Conservation (phyloP, 2,888 invertebrate genomes). For the Ornithoptera priamus region DNA sequence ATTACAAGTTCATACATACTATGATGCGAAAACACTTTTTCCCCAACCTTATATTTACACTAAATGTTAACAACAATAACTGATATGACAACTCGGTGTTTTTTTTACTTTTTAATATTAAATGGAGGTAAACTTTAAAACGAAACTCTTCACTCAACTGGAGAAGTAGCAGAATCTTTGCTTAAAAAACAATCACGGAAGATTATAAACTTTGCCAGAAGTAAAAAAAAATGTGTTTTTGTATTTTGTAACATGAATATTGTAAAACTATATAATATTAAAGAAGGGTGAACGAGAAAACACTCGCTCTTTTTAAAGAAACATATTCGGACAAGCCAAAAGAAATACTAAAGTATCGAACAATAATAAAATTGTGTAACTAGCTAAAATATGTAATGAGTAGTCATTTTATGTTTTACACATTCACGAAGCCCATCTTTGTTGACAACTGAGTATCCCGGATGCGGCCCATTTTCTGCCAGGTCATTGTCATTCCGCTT, state of each 20-base stretch:
- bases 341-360: neutral
- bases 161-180: too few relatives aligned
- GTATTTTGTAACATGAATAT: too few relatives aligned
- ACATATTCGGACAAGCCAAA: neutral
- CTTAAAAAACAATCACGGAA: too few relatives aligned
- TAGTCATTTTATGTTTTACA: slow-evolving; percentile 18
- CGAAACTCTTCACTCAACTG: too few relatives aligned
- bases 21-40: too few relatives aligned
- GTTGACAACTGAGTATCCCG: slow-evolving; percentile 26
- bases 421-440: slow-evolving; percentile 24
- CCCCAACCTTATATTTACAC: neutral
- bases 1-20: too few relatives aligned
- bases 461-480: slow-evolving; percentile 28
- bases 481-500: slow-evolving; percentile 30
- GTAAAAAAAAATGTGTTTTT: too few relatives aligned
- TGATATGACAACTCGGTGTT: neutral
- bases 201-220: too few relatives aligned
- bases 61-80: neutral
- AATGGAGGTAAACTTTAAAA: too few relatives aligned
- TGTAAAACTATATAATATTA: too few relatives aligned
- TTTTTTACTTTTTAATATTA: neutral
- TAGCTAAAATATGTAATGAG: neutral
- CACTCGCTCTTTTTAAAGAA: neutral
- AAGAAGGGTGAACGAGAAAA: too few relatives aligned
- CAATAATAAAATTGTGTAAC: neutral